A percentile compares a stretch with the other conserved stretches of the same genome.
Evolutionary conservation across 1,140 invertebrate species (phyloP).

Genomic region (Asobara japonica): DNA sequence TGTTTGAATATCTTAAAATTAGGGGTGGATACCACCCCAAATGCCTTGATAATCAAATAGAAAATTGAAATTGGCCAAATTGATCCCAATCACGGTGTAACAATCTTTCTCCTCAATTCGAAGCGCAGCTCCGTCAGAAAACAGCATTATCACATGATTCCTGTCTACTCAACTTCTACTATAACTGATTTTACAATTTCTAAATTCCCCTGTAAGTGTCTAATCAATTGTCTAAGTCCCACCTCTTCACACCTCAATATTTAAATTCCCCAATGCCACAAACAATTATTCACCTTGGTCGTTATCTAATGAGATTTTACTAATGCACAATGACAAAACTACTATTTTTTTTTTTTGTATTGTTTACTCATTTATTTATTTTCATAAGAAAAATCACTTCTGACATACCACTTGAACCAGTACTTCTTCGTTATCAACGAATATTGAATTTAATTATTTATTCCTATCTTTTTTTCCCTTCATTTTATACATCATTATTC

Average conservation of each 20-base stretch:
- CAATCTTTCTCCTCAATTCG: constrained; percentile 49
- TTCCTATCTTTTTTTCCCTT: not conserved
- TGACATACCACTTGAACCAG: not conserved
- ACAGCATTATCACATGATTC: constrained; percentile 62
- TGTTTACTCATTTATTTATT: constrained; percentile 1
- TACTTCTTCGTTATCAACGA: not conserved
- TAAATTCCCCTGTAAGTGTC: not conserved
- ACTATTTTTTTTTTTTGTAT: not conserved
- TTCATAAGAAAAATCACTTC: not conserved
- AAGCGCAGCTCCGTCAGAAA: constrained; percentile 63
- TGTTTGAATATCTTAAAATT: too few species aligned
- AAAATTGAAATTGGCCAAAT: too few species aligned
- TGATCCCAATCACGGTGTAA: constrained; percentile 49
- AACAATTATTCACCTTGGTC: not conserved
- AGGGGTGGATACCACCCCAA: too few species aligned
- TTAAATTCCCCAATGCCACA: too few species aligned
- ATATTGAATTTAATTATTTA: not conserved
- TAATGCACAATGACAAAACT: constrained; percentile 10
- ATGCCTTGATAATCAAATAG: too few species aligned
- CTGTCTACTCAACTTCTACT: constrained; percentile 39
- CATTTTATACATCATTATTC: not conserved
- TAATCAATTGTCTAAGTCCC: not conserved
- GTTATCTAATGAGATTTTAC: not conserved
- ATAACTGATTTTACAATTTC: constrained; percentile 1
- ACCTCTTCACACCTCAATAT: not conserved